Conservation (phyloP, 2,888 invertebrate species). For the Xylota segnis region DNA sequence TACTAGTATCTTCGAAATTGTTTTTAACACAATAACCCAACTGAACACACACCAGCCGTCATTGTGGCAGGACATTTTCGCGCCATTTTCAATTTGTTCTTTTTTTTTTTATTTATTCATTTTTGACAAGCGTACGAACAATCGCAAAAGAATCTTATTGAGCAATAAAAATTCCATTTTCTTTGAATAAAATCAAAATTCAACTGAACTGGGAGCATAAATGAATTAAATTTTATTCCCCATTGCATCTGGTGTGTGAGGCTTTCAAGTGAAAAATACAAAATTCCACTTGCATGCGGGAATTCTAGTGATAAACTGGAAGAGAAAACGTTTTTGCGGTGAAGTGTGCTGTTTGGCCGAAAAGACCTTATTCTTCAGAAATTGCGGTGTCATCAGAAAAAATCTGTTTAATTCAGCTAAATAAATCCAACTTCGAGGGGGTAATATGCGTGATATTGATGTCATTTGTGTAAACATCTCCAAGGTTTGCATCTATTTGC, state of each 20-base stretch:
- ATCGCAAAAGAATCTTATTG: slow-evolving; percentile 50
- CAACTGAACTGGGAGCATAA: slow-evolving; percentile 6
- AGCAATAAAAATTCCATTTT: slow-evolving; percentile 57
- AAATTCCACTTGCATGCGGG: slow-evolving; percentile 9
- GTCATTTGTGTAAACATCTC: slow-evolving; percentile 33
- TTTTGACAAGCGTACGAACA: slow-evolving; percentile 70
- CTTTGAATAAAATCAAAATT: slow-evolving; percentile 15
- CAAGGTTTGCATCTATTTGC: slow-evolving; percentile 59
- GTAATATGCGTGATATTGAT: slow-evolving; percentile 44
- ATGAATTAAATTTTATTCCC: not conserved
- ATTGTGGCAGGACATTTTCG: slow-evolving; percentile 72
- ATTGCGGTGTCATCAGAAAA: slow-evolving; percentile 71
- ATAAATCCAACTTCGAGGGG: slow-evolving; percentile 48
- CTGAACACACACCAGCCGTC: slow-evolving; percentile 54
- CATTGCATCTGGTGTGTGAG: not conserved
- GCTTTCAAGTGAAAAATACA: slow-evolving; percentile 3
- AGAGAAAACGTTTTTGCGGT: slow-evolving; percentile 26
- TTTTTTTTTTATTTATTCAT: slow-evolving; percentile 77
- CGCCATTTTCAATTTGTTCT: slow-evolving; percentile 78
- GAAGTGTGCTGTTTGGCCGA: slow-evolving; percentile 52
- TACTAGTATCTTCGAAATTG: not conserved
- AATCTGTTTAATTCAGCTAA: slow-evolving; percentile 34
- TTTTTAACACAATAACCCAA: not conserved
- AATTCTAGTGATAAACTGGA: slow-evolving; percentile 34
- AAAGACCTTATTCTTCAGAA: slow-evolving; percentile 40